Evolutionary conservation across 2,113 vertebrate species (phyloP).

Genomic region (Nipponia nippon): DNA sequence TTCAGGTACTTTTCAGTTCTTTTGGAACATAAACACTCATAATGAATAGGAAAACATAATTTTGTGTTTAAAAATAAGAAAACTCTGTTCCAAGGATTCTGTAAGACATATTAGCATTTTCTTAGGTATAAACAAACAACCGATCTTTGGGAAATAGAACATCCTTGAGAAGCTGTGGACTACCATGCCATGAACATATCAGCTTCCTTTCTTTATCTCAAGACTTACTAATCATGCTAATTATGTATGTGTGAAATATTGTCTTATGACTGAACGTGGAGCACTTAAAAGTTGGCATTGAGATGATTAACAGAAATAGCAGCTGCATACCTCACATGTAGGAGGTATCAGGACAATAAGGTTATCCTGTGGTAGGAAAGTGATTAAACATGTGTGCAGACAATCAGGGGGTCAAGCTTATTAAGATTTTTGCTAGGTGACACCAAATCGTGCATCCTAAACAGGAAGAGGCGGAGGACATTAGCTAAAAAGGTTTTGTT

Average conservation of each 20-base stretch:
- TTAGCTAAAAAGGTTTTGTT: background rate
- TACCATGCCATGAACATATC: background rate
- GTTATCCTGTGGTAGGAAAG: background rate
- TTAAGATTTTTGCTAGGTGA: background rate
- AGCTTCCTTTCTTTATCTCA: background rate
- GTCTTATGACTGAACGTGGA: background rate
- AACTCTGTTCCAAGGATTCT: background rate
- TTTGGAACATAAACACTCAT: background rate
- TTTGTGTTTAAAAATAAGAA: background rate
- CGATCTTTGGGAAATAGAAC: background rate
- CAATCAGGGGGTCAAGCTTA: background rate
- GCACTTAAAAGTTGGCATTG: background rate
- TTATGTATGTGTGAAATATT: background rate
- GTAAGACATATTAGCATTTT: background rate
- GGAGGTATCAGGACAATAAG: background rate
- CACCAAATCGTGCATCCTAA: background rate
- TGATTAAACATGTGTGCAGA: background rate
- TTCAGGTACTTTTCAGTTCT: background rate
- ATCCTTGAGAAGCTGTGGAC: background rate
- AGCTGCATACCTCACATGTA: background rate
- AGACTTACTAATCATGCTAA: background rate
- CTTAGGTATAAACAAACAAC: background rate
- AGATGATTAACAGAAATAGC: background rate
- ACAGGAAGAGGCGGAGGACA: background rate
- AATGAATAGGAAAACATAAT: background rate